Evolutionary conservation across 2,797 vertebrate species (phyloP).

Genomic region (Alfaro cultratus): DNA sequence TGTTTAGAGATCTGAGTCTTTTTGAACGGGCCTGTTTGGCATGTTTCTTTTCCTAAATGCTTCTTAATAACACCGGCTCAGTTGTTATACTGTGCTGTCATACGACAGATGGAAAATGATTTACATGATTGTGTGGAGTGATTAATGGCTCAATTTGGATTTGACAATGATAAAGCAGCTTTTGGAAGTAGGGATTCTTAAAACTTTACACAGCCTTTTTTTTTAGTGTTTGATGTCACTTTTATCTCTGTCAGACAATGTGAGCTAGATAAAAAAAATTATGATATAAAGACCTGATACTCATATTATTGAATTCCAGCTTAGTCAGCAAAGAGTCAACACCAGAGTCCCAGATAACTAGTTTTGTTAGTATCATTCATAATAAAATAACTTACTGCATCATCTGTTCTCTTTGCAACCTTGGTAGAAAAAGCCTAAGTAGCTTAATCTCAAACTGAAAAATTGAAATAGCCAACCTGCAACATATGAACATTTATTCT

Average conservation of each 20-base stretch:
- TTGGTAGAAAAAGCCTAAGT: background rate
- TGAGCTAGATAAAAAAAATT: background rate
- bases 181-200: background rate
- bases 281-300: background rate
- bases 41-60: background rate
- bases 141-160: constrained; percentile 10
- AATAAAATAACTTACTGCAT: background rate
- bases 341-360: background rate
- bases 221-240: background rate
- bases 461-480: background rate
- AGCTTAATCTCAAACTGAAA: background rate
- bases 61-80: background rate
- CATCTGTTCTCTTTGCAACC: background rate
- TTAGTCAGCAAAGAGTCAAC: background rate
- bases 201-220: background rate
- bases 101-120: constrained; percentile 10
- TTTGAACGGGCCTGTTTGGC: background rate
- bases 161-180: constrained; percentile 5
- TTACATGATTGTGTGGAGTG: constrained; percentile 10
- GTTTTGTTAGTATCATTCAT: background rate
- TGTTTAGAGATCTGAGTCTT: background rate
- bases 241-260: background rate
- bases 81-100: background rate
- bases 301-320: background rate
- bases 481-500: background rate